A percentile compares a stretch with the other conserved stretches of the same genome.
These are phyloP conservation scores for Drosophila mimica DNA, from an alignment of 2,888 invertebrate species.

Conservation along the genomic window DNA sequence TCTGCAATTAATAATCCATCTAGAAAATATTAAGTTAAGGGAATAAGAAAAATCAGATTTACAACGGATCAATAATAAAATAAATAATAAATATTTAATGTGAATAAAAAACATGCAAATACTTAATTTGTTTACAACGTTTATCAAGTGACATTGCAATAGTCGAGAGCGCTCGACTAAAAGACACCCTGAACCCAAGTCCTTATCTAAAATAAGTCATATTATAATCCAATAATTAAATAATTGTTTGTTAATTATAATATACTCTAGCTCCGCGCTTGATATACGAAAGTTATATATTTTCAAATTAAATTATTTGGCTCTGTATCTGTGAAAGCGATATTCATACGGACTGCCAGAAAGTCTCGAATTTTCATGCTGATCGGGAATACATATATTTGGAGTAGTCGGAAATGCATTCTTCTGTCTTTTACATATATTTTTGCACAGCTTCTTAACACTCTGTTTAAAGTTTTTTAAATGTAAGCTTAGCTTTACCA, in stretches of 20 bases:
- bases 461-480: background rate
- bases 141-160: background rate
- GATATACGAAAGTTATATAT: background rate
- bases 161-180: background rate
- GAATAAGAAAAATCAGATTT: background rate
- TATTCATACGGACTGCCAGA: background rate
- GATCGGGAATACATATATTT: background rate
- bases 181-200: background rate
- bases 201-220: too few relatives aligned
- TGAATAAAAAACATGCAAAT: background rate
- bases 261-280: too few relatives aligned
- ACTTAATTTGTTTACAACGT: background rate
- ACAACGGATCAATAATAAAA: background rate
- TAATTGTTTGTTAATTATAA: background rate
- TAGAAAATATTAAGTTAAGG: background rate
- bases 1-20: conserved; percentile 36
- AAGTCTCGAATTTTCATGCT: background rate
- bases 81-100: background rate
- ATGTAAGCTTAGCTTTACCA: too few relatives aligned
- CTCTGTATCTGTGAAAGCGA: background rate
- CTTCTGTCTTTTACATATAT: background rate
- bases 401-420: background rate
- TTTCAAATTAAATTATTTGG: background rate
- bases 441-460: background rate
- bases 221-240: rapidly evolving